Evolutionary conservation across 2,797 vertebrate genomes (phyloP).

Genomic region (Alauda arvensis): DNA sequence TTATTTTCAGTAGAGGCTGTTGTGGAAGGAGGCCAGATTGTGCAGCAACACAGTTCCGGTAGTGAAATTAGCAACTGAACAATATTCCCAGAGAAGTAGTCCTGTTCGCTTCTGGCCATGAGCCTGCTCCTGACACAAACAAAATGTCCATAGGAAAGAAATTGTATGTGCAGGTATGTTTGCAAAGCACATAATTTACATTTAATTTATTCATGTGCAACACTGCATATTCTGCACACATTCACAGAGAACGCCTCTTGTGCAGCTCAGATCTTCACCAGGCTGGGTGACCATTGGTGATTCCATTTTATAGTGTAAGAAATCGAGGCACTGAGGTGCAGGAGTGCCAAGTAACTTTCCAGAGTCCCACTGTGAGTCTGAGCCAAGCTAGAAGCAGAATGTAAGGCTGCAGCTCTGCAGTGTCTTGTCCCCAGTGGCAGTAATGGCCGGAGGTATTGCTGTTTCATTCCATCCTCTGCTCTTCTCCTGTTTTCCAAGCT

Average conservation of each 20-base stretch:
- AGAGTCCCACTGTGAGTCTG: neutral
- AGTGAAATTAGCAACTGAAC: slow-evolving; percentile 79
- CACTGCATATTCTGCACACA: neutral
- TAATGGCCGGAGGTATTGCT: neutral
- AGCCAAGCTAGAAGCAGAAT: neutral
- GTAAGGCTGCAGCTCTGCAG: neutral
- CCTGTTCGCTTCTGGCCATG: slow-evolving; percentile 57
- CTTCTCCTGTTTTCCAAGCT: neutral
- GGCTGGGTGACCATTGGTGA: neutral
- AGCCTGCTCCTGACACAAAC: slow-evolving; percentile 49
- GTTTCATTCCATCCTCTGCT: neutral
- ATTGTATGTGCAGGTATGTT: neutral
- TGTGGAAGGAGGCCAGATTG: slow-evolving; percentile 70
- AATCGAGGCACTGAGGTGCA: neutral
- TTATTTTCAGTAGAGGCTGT: slow-evolving; percentile 68
- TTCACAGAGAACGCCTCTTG: neutral
- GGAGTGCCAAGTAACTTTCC: slow-evolving; percentile 13
- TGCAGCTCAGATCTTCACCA: neutral
- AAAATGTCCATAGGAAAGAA: slow-evolving; percentile 7
- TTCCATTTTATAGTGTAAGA: neutral
- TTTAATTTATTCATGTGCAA: neutral
- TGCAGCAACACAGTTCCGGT: slow-evolving; percentile 69
- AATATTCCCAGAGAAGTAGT: slow-evolving; percentile 72
- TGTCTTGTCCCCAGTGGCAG: neutral
- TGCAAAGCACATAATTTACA: neutral